Percentiles rank a stretch among this genome's conserved stretches.
phyloP scores from a whole-genome alignment of 2,113 vertebrate species.

The Ornithorhynchus anatinus region DNA sequence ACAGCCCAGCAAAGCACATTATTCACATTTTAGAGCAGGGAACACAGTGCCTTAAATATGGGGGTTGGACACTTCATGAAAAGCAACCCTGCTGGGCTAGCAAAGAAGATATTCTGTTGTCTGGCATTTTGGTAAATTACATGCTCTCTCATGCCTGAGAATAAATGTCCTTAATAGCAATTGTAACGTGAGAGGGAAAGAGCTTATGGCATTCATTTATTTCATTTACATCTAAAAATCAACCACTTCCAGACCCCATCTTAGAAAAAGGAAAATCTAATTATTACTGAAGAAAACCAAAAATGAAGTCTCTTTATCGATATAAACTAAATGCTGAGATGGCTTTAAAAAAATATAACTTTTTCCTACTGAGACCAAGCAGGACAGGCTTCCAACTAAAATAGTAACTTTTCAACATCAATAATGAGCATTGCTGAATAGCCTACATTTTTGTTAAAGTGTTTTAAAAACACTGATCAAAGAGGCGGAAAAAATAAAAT shows the following conservation, averaged over 20 bases:
- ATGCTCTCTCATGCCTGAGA: not conserved
- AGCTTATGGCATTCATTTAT: no score
- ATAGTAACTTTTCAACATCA: not conserved
- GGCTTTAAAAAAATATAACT: slow-evolving; percentile 7
- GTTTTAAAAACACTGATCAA: slow-evolving; percentile 1
- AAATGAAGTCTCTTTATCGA: not conserved
- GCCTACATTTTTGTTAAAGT: not conserved
- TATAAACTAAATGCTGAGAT: not conserved
- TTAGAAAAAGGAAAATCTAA: slow-evolving; percentile 4
- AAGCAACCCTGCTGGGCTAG: no score
- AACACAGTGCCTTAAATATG: no score
- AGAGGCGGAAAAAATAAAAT: not conserved
- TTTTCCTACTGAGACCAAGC: not conserved
- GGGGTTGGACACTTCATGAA: no score
- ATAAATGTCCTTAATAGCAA: no score
- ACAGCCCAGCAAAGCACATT: no score
- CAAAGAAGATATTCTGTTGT: not conserved
- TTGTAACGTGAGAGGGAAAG: no score
- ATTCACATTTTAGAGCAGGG: no score
- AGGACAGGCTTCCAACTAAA: slow-evolving; percentile 5
- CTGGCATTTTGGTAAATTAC: not conserved
- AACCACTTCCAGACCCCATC: not conserved
- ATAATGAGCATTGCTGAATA: not conserved
- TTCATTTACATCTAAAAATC: no score
- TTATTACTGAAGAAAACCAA: not conserved